A percentile compares a stretch with the other conserved stretches of the same genome.
phyloP scores from a whole-genome alignment of 2,113 vertebrate genomes.

The Aegypius monachus region DNA sequence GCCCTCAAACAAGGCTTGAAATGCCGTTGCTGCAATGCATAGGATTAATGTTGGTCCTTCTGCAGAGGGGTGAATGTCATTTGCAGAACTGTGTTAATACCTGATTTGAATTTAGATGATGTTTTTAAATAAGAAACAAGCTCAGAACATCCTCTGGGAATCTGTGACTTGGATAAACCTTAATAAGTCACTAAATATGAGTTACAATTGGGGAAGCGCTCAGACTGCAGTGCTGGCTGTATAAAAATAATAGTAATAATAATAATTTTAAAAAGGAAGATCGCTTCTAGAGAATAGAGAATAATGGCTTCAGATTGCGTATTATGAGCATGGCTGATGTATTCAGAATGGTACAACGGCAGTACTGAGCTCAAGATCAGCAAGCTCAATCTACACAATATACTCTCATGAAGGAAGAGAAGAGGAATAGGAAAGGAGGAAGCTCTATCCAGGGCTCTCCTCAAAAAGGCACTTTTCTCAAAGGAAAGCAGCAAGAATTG shows the following conservation, averaged over 20 bases:
- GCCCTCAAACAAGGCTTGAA: not conserved
- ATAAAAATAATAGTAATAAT: not conserved
- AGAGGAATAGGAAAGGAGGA: not conserved
- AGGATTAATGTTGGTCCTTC: conserved; percentile 42
- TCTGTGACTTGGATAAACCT: conserved; percentile 32
- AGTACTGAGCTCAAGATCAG: not conserved
- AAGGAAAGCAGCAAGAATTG: not conserved
- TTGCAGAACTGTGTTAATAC: conserved; percentile 47
- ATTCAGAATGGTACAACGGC: not conserved
- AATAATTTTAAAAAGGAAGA: not conserved
- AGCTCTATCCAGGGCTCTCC: not conserved
- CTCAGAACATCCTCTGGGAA: conserved; percentile 28
- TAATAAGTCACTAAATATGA: not conserved
- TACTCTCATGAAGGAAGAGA: not conserved
- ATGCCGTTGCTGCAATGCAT: not conserved
- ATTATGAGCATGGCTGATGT: not conserved
- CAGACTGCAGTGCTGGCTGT: not conserved
- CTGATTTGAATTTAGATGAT: conserved; percentile 59
- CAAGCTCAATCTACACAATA: not conserved
- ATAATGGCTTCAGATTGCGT: not conserved
- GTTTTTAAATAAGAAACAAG: conserved; percentile 55
- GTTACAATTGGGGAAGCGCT: not conserved
- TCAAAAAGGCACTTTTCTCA: not conserved
- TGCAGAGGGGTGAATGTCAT: conserved; percentile 43
- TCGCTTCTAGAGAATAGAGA: not conserved